Evolutionary conservation across 2,113 vertebrate species (phyloP), one percentile per base, ranked within the genome.

Genomic region (Cyanoderma ruficeps): DNA sequence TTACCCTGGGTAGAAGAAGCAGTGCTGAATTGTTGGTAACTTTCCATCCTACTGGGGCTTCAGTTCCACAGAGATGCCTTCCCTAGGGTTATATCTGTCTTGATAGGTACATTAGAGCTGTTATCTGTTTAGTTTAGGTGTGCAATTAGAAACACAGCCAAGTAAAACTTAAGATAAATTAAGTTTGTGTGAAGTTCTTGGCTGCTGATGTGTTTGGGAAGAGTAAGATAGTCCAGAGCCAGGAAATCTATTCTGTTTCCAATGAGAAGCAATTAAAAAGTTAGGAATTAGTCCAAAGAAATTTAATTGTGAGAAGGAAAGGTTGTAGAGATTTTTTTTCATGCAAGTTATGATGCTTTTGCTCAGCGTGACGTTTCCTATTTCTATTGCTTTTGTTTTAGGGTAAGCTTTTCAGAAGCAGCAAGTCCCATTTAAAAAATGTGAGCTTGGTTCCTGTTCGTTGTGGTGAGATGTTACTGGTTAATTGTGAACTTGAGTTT

Each of bases 211-310:
- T 56, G 91, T 93, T 94, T 93, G 69, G 76, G 53, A 95, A 89
- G 89, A 67, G 53, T 89, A 72, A 93, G 93, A 87, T 96, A 95
- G 76, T 77, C 69, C 37, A 76, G 96, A 96, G 94, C 94, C 97
- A 97, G 94, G 97, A 98, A 97, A 91, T 81, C 52, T 89, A 78
- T 93, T 94, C 94, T 97, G 93, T 90, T 98, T 97, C 91, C 78
- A 97, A 94, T 97, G 97, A 97, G 82, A 87, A 94, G 93, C 84
- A 83, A 90, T 90, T 85, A 86, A 94, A 74, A 91, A 87, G 64
- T 70, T 87, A 65, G 33, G 92, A 96, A 96, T 97, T 95, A 96
- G 75, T 86, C 84, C 57, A 90, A 94, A 91, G 25, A 96, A 96
- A 96, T 82, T 76, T 94, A 95, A 93, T 65, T 89, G 63, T 95